These are phyloP conservation scores for Lateolabrax maculatus DNA, from an alignment of 2,797 vertebrate genomes.

Conservation along the genomic window DNA sequence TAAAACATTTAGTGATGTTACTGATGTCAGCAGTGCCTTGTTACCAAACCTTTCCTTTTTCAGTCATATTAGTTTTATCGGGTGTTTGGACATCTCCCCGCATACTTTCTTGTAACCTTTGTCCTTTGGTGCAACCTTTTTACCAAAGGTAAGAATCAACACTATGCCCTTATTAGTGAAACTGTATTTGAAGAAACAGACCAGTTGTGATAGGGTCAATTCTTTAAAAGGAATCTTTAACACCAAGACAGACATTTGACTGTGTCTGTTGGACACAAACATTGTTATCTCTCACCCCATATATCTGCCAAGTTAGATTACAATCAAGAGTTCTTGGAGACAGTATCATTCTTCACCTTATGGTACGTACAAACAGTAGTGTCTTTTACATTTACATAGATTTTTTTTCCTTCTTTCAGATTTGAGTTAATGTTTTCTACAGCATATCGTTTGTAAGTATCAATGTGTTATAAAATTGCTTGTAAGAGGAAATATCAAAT, in stretches of 20 bases:
- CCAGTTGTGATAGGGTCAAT: neutral
- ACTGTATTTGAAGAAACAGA: neutral
- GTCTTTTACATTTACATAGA: neutral
- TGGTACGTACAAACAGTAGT: conserved; percentile 12
- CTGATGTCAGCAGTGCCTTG: neutral
- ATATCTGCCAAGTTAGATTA: neutral
- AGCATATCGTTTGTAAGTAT: neutral
- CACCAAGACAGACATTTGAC: conserved; percentile 3
- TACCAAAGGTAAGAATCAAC: conserved; percentile 19
- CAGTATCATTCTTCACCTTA: neutral
- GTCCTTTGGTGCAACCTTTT: conserved; percentile 55
- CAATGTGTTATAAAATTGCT: neutral
- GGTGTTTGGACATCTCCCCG: conserved; percentile 19
- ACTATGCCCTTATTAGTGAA: conserved; percentile 23
- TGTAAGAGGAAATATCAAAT: neutral
- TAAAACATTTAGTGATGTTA: neutral
- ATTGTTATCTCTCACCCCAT: neutral
- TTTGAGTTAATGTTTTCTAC: neutral
- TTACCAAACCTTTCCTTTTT: conserved; percentile 31
- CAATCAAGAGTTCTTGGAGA: neutral
- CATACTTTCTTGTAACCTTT: too few species aligned
- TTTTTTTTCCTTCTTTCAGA: neutral
- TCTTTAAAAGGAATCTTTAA: conserved; percentile 24
- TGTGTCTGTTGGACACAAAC: neutral
- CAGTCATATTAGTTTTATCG: conserved; percentile 26